Evolutionary conservation across 2,113 vertebrate genomes (phyloP), one percentile per base, ranked within the genome.

Genomic region (Cnemophilus loriae): DNA sequence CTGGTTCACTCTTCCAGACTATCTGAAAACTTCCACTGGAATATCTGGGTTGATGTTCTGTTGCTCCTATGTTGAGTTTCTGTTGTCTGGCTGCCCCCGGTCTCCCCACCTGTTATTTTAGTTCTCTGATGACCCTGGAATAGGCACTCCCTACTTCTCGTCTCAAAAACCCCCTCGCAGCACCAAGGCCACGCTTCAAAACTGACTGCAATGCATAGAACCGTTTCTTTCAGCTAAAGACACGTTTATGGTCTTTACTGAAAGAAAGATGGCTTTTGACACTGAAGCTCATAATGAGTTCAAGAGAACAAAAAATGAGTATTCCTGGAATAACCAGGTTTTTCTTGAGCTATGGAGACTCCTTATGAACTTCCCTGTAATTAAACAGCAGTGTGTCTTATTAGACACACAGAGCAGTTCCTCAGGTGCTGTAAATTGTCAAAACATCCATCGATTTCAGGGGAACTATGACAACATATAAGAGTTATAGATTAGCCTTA

Each of bases 401-500:
- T 85, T 77, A 85, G 96, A 55, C 47, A 55, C 46, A 39, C 16
- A 64, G 71, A 79, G 49, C 30, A 44, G 63, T 56, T 93, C 63
- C 68, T 90, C 56, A 77, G 71, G 55, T 76, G 42, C 39, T 91
- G 27, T 56, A 71, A 96, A 63, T 21, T 88, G 78, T 94, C 41
- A 61, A 80, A 94, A 69, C 47, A 57, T 57, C 23, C 67, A n/a
- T 17, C 91, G 82, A 95, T 91, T 93, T 88, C 79, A 81, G 71
- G 64, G 71, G 27, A 92, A 44, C 55, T 91, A 27, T 49, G 81
- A 52, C 68, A 92, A 81, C 22, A 91, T 85, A 1, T 5, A 49
- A 56, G 71, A 95, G 64, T 55, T 93, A 77, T 8, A 85, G 87
- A 95, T 94, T 77, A 90, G 75, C 42, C 42, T 76, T 86, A 74